Evolutionary conservation across 2,797 vertebrate genomes (phyloP).

Genomic region (Psittacula derbiana): DNA sequence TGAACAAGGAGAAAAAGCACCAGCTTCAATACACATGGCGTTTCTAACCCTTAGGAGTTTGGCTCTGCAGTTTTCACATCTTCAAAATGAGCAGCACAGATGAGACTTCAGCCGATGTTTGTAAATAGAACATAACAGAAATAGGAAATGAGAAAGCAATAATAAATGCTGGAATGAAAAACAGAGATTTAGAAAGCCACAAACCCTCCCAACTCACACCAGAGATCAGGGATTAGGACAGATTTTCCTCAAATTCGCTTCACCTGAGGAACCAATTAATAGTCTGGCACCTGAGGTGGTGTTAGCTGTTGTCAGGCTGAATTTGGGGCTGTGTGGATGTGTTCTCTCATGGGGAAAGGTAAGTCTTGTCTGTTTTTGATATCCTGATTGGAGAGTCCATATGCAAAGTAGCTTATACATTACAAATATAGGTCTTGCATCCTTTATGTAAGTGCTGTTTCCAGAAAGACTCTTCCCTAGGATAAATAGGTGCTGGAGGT

Average conservation of each 20-base stretch:
- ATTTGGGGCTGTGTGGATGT: background rate
- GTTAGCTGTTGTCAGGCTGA: background rate
- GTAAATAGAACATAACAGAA: background rate
- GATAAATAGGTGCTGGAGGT: background rate
- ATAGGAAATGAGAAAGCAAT: background rate
- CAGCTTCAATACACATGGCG: background rate
- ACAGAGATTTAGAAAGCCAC: background rate
- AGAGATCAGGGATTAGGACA: background rate
- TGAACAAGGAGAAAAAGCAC: background rate
- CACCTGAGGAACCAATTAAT: background rate
- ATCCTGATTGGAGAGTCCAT: background rate
- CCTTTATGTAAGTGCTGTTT: background rate
- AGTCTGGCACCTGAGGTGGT: background rate
- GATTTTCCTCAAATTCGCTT: background rate
- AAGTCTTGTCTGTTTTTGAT: background rate
- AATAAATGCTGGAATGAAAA: background rate
- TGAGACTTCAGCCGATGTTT: background rate
- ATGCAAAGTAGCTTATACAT: background rate
- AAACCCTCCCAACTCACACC: background rate
- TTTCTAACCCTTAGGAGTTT: background rate
- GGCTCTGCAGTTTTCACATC: background rate
- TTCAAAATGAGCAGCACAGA: background rate
- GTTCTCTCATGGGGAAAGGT: accelerated
- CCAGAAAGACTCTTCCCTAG: background rate
- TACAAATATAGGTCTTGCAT: background rate